A percentile compares a stretch with the other conserved stretches of the same genome.
These are phyloP conservation scores for Sebastolobus alascanus DNA, from an alignment of 2,797 vertebrate species.

Conservation along the genomic window DNA sequence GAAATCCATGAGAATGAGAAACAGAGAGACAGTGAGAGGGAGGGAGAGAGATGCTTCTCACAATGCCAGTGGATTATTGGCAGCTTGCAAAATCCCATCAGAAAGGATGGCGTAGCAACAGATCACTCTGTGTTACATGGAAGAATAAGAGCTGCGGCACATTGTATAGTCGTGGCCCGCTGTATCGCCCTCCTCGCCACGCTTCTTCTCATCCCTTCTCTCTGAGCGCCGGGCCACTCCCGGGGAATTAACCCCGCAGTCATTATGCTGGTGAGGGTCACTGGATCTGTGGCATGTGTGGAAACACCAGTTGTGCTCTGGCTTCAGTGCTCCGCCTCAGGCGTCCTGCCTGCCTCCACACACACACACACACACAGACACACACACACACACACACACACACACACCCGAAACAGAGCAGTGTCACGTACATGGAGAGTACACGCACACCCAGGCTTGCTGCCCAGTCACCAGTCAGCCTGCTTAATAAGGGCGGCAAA, in stretches of 20 bases:
- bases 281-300: conserved; percentile 79
- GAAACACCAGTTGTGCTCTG: conserved; percentile 72
- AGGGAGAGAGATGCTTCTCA: conserved; percentile 45
- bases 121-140: conserved; percentile 62
- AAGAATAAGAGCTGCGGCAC: conserved; percentile 54
- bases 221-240: conserved; percentile 57
- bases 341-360: conserved; percentile 43
- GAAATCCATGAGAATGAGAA: conserved; percentile 60
- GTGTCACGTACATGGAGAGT: conserved; percentile 41
- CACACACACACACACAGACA: background rate
- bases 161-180: conserved; percentile 37
- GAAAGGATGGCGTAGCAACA: conserved; percentile 69
- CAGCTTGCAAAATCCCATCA: conserved; percentile 76
- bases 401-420: conserved; percentile 47
- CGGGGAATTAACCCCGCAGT: conserved; percentile 78
- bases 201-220: conserved; percentile 56
- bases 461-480: conserved; percentile 71
- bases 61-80: conserved; percentile 77
- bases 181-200: conserved; percentile 30
- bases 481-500: conserved; percentile 78
- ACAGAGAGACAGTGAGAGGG: conserved; percentile 36
- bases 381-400: background rate
- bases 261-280: conserved; percentile 80
- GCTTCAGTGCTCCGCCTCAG: conserved; percentile 61
- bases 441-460: conserved; percentile 60